phyloP scores from a whole-genome alignment of 2,797 vertebrate species.

The Ceryle rudis region DNA sequence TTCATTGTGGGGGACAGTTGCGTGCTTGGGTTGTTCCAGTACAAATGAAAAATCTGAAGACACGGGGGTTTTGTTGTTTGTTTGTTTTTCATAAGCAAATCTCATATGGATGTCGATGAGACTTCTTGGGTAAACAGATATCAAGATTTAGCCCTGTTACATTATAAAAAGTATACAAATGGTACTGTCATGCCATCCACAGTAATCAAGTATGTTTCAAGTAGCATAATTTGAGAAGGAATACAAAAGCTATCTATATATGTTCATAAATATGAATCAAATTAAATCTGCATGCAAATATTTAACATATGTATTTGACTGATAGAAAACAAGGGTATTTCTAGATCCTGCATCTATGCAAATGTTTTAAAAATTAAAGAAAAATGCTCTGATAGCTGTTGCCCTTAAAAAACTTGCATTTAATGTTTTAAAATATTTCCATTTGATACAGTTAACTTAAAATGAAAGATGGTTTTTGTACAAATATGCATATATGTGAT shows the following conservation, averaged over 20 bases:
- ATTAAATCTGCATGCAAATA: neutral
- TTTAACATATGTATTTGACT: neutral
- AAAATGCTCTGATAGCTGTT: neutral
- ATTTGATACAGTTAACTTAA: neutral
- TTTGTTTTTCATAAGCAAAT: neutral
- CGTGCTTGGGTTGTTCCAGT: neutral
- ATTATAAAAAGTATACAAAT: neutral
- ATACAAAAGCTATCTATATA: neutral
- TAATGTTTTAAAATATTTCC: neutral
- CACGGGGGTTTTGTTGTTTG: neutral
- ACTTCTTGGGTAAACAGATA: neutral
- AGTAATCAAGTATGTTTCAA: neutral
- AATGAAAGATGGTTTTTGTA: neutral
- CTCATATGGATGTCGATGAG: neutral
- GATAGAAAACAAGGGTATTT: neutral
- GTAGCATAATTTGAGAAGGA: neutral
- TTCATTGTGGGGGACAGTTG: neutral
- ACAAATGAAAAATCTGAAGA: neutral
- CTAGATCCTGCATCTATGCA: neutral
- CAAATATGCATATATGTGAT: neutral
- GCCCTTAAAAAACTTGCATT: neutral
- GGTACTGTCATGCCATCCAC: neutral
- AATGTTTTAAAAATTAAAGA: neutral
- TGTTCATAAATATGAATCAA: neutral
- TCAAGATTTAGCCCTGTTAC: neutral